Conservation (phyloP, 2,797 vertebrate genomes). For the Pipistrellus pipistrellus region DNA sequence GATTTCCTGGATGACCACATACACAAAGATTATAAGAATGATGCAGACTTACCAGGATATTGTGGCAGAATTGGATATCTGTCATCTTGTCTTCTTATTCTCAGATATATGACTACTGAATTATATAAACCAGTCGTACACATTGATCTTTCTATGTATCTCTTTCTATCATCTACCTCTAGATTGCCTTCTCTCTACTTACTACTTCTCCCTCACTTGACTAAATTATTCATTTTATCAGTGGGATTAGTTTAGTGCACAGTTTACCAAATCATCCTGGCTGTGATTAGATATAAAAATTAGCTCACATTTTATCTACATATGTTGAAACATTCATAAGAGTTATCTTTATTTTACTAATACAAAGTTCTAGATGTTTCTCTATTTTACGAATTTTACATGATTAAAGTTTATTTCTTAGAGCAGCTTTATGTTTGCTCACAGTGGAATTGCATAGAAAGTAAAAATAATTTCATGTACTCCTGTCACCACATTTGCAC, state of each 20-base stretch:
- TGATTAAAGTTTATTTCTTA: neutral
- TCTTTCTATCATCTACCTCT: neutral
- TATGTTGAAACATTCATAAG: neutral
- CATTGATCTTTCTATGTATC: neutral
- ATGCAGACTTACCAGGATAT: neutral
- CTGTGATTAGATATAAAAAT: neutral
- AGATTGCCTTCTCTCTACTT: neutral
- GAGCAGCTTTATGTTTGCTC: neutral
- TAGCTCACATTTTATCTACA: neutral
- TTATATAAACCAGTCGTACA: neutral
- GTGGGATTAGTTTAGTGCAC: neutral
- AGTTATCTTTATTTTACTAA: slow-evolving; percentile 1
- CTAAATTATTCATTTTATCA: neutral
- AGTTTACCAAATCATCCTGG: neutral
- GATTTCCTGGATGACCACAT: neutral
- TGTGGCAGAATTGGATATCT: neutral
- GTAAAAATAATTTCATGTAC: neutral
- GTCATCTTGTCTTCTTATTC: neutral
- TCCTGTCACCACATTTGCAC: neutral
- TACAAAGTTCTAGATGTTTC: neutral
- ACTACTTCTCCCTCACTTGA: neutral
- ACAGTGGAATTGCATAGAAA: neutral
- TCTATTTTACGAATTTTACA: neutral
- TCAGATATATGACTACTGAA: neutral
- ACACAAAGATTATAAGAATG: neutral